These are phyloP conservation scores for Synanthedon vespiformis DNA, from an alignment of 2,888 invertebrate genomes.

Conservation along the genomic window DNA sequence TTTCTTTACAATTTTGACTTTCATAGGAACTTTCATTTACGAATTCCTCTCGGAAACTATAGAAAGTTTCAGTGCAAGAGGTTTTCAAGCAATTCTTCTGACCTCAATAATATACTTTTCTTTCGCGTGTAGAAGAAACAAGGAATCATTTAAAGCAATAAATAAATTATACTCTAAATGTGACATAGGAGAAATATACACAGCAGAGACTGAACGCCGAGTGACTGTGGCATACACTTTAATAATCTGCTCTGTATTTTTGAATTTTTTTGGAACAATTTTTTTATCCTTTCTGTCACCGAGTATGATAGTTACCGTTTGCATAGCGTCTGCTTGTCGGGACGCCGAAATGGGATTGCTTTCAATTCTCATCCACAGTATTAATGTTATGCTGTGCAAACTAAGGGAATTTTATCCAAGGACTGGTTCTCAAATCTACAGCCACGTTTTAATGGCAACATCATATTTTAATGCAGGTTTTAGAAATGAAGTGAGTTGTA, in stretches of 20 bases:
- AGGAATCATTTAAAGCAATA: constrained; percentile 18
- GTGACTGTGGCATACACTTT: constrained; percentile 10
- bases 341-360: constrained; percentile 37
- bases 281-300: constrained; percentile 1
- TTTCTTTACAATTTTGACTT: constrained; percentile 5
- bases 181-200: constrained; percentile 14
- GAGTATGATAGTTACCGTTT: constrained; percentile 15
- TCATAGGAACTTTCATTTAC: constrained; percentile 9
- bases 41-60: constrained; percentile 14
- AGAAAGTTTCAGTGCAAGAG: constrained; percentile 3
- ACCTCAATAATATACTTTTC: constrained; percentile 18
- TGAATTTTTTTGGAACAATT: constrained; percentile 24
- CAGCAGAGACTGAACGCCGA: constrained; percentile 10
- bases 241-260: constrained; percentile 13
- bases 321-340: constrained; percentile 28
- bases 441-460: constrained; percentile 30
- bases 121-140: constrained; percentile 13
- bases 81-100: constrained; percentile 17
- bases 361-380: constrained; percentile 26
- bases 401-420: constrained; percentile 15
- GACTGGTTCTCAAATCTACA: constrained; percentile 30
- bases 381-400: constrained; percentile 30
- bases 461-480: constrained; percentile 35
- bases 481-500: not conserved
- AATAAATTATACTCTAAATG: constrained; percentile 31